Conservation (phyloP, 92 coral and sea anemone species). For the Paragorgia papillata region DNA sequence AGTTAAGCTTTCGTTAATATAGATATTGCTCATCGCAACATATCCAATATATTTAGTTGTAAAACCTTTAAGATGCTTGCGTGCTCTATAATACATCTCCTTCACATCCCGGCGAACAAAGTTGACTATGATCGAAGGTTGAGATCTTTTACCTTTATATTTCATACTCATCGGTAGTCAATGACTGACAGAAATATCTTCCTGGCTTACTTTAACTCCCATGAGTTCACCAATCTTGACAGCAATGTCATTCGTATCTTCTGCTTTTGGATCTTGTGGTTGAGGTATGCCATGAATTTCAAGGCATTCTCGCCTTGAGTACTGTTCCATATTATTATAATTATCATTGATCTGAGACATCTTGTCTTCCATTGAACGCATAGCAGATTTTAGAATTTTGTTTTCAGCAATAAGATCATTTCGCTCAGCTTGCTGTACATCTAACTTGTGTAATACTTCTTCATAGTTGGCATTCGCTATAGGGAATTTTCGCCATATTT, state of each 20-base stretch:
- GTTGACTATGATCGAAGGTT: slow-evolving; percentile 57
- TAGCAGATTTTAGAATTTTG: slow-evolving; percentile 8
- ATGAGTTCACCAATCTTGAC: slow-evolving; percentile 44
- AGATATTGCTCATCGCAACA: slow-evolving; percentile 21
- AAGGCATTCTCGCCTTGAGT: slow-evolving; percentile 29
- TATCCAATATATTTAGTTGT: slow-evolving; percentile 53
- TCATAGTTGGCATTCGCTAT: slow-evolving; percentile 8
- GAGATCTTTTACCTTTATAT: slow-evolving; percentile 40
- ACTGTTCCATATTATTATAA: slow-evolving; percentile 17
- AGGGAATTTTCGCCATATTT: too few relatives aligned
- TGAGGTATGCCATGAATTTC: slow-evolving; percentile 17
- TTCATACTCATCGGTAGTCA: slow-evolving; percentile 45
- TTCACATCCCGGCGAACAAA: slow-evolving; percentile 49
- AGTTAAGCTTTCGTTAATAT: slow-evolving; percentile 54
- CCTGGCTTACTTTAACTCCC: slow-evolving; percentile 42
- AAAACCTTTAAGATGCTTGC: slow-evolving; percentile 26
- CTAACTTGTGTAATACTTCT: background rate
- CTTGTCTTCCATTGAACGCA: background rate
- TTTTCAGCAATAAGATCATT: slow-evolving; percentile 1
- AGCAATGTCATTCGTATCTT: slow-evolving; percentile 26
- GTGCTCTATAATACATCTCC: slow-evolving; percentile 39
- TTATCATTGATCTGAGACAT: background rate
- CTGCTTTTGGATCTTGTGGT: background rate
- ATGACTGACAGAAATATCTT: slow-evolving; percentile 55
- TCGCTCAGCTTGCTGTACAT: background rate